Conservation (phyloP, 1,140 invertebrate species). For the Pseudomyrmex sp. region DNA sequence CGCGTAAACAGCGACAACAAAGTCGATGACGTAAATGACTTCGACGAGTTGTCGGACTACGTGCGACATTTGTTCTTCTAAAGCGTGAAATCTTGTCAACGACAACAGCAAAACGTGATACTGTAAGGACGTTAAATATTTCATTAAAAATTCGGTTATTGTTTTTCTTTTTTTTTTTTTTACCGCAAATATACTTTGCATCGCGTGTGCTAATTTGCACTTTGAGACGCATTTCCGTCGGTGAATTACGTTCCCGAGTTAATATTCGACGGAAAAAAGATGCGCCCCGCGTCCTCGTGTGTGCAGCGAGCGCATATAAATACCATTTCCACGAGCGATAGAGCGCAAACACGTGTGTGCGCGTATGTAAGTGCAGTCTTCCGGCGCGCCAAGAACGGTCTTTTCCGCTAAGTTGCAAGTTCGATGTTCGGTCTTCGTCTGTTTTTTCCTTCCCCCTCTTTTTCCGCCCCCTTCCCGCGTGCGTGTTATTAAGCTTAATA, state of each 20-base stretch:
- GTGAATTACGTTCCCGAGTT: constrained; percentile 2
- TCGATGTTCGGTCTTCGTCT: neutral
- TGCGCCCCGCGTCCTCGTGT: neutral
- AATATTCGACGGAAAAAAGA: constrained; percentile 15
- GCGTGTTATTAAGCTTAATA: constrained; percentile 36
- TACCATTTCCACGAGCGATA: constrained; percentile 25
- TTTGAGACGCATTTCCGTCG: neutral
- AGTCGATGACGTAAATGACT: no score
- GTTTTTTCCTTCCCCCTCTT: constrained; percentile 3
- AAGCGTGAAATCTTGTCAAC: no score
- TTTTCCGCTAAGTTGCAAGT: constrained; percentile 62
- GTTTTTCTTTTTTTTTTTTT: neutral
- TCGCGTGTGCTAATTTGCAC: neutral
- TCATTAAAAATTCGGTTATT: no score
- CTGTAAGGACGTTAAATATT: no score
- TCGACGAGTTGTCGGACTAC: no score
- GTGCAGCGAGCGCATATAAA: neutral
- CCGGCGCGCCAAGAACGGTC: constrained; percentile 12
- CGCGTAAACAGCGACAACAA: no score
- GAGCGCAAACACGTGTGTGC: neutral
- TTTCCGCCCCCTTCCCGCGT: neutral
- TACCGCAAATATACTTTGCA: neutral
- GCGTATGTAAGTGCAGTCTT: constrained; percentile 44
- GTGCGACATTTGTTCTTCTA: no score
- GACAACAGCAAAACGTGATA: no score